phyloP scores from a whole-genome alignment of 2,797 vertebrate species.

The Simalia tracyae region DNA sequence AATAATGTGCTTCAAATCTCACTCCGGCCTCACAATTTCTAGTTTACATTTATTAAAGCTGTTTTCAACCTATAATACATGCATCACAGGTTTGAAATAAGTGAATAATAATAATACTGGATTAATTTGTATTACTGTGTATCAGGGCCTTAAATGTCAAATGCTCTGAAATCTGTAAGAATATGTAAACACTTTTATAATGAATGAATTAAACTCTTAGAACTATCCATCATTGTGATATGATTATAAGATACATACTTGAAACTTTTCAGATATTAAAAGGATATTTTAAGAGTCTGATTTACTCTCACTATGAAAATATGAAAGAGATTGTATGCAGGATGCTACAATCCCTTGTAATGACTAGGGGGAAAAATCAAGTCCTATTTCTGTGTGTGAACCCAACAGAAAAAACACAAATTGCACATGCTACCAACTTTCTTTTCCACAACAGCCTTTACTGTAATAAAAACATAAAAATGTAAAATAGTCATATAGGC shows the following conservation, averaged over 20 bases:
- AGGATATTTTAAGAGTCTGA: background rate
- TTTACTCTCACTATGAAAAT: background rate
- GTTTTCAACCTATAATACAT: background rate
- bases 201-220: background rate
- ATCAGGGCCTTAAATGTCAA: background rate
- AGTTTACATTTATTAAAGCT: background rate
- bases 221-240: background rate
- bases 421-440: background rate
- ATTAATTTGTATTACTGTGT: background rate
- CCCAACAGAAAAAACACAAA: background rate
- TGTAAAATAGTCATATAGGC: too few relatives aligned
- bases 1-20: background rate
- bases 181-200: background rate
- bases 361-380: background rate
- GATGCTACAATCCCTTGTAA: slow-evolving; percentile 4
- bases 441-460: background rate
- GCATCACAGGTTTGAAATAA: background rate
- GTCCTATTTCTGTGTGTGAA: background rate
- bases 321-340: background rate
- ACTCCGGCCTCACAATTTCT: background rate
- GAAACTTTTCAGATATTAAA: background rate
- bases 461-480: background rate
- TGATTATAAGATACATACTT: background rate
- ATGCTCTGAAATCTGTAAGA: background rate
- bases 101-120: background rate